Conservation (phyloP, 2,888 invertebrate species). For the Brenthis daphne region DNA sequence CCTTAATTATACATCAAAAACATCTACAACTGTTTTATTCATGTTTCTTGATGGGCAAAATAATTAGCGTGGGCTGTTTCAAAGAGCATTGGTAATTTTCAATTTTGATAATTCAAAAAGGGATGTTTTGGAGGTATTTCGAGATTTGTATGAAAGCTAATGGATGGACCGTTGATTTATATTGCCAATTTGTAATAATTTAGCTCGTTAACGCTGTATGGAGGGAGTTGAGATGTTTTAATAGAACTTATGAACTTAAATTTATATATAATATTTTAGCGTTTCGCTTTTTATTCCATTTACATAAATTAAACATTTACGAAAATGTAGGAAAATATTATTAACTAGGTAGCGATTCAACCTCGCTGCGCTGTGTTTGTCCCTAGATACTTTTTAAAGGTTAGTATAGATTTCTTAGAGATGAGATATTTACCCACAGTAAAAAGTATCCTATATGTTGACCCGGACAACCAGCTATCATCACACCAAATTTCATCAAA, state of each 20-base stretch:
- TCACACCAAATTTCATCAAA: too few species aligned
- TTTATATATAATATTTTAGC: not conserved
- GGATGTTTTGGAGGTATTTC: conserved; percentile 27
- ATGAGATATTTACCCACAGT: too few species aligned
- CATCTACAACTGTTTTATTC: conserved; percentile 55
- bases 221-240: too few species aligned
- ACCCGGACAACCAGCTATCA: too few species aligned
- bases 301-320: not conserved
- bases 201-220: not conserved
- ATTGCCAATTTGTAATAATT: conserved; percentile 11
- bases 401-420: too few species aligned
- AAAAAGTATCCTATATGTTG: too few species aligned
- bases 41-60: conserved; percentile 44
- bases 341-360: too few species aligned
- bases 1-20: conserved; percentile 61
- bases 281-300: not conserved
- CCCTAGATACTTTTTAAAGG: too few species aligned
- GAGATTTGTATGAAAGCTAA: conserved; percentile 28
- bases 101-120: conserved; percentile 39
- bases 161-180: conserved; percentile 8
- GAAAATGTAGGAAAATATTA: too few species aligned
- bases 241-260: too few species aligned
- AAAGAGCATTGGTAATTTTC: conserved; percentile 51
- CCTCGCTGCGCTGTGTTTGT: too few species aligned
- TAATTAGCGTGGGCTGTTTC: conserved; percentile 43